A percentile compares a stretch with the other conserved stretches of the same genome.
Conservation (phyloP, 1,140 invertebrate genomes). For the Zaprionus camerounensis region DNA sequence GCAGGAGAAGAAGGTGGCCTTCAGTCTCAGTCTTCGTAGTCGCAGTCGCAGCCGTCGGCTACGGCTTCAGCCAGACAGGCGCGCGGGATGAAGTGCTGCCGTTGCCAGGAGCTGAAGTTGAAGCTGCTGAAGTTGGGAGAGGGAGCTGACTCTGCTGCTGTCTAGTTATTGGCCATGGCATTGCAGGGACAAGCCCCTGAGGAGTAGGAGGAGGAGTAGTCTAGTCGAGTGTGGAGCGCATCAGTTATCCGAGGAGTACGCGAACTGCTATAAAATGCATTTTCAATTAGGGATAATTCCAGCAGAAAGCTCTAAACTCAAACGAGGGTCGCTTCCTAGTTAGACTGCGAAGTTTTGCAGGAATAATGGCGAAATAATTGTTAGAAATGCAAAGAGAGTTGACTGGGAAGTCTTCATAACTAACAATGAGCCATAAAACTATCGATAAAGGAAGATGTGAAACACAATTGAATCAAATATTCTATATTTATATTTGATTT, state of each 20-base stretch:
- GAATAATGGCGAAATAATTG: background rate
- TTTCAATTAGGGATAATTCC: conserved; percentile 77
- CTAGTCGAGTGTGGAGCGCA: conserved; percentile 5
- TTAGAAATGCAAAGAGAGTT: background rate
- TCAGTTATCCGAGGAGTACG: conserved; percentile 41
- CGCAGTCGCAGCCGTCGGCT: conserved; percentile 50
- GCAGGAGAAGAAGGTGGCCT: conserved; percentile 59
- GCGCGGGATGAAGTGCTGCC: conserved; percentile 30
- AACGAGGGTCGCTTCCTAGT: background rate
- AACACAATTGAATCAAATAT: too few relatives aligned
- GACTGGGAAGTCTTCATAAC: background rate
- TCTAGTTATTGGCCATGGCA: conserved; percentile 68
- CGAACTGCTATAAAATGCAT: conserved; percentile 74
- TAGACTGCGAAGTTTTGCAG: background rate
- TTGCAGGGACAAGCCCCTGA: conserved; percentile 43
- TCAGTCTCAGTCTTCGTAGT: conserved; percentile 62
- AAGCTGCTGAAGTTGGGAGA: background rate
- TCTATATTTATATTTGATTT: too few relatives aligned
- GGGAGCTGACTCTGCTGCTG: conserved; percentile 11
- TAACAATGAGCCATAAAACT: background rate
- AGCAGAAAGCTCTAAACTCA: conserved; percentile 42
- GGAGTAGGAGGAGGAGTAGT: background rate
- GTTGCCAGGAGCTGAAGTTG: conserved; percentile 36
- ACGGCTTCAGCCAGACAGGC: conserved; percentile 60
- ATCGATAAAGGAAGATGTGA: background rate